Percentiles rank a stretch among this genome's conserved stretches.
Conservation (phyloP, 2,888 invertebrate species). For the Drosophila basisetae region DNA sequence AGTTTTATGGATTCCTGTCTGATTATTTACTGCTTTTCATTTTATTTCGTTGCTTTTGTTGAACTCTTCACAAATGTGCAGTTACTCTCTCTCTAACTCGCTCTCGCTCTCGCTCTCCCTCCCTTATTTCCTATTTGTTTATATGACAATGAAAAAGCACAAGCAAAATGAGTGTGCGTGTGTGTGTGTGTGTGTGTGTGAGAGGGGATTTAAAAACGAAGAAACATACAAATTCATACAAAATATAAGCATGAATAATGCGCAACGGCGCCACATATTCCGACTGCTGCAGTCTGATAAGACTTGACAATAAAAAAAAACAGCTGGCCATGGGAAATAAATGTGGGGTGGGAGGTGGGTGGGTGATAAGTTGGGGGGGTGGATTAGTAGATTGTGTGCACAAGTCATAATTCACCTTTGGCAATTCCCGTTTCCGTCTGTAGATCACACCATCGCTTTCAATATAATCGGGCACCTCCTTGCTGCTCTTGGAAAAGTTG, state of each 20-base stretch:
- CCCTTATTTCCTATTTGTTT: constrained; percentile 67
- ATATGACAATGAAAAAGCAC: constrained; percentile 46
- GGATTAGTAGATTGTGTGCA: neutral
- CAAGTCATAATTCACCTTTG: constrained; percentile 88
- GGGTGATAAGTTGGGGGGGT: neutral
- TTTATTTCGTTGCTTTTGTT: constrained; percentile 46
- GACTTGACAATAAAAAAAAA: constrained; percentile 25
- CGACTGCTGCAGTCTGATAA: constrained; percentile 37
- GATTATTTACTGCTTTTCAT: constrained; percentile 41
- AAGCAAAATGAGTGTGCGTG: constrained; percentile 32
- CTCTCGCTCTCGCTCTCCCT: constrained; percentile 23
- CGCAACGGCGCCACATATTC: constrained; percentile 59
- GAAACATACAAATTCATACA: constrained; percentile 56
- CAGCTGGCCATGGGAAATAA: constrained; percentile 26
- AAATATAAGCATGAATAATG: constrained; percentile 70
- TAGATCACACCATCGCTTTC: constrained; percentile 94
- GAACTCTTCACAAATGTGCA: constrained; percentile 53
- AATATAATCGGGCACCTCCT: constrained; percentile 95
- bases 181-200: constrained; percentile 3
- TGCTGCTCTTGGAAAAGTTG: constrained; percentile 92
- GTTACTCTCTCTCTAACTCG: neutral
- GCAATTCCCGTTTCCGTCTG: constrained; percentile 88
- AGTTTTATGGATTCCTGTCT: constrained; percentile 10
- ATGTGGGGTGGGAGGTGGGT: neutral
- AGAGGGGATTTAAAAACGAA: constrained; percentile 54